Percentiles rank a stretch among this genome's conserved stretches.
phyloP scores from a whole-genome alignment of 2,113 vertebrate genomes.

The Meles meles region DNA sequence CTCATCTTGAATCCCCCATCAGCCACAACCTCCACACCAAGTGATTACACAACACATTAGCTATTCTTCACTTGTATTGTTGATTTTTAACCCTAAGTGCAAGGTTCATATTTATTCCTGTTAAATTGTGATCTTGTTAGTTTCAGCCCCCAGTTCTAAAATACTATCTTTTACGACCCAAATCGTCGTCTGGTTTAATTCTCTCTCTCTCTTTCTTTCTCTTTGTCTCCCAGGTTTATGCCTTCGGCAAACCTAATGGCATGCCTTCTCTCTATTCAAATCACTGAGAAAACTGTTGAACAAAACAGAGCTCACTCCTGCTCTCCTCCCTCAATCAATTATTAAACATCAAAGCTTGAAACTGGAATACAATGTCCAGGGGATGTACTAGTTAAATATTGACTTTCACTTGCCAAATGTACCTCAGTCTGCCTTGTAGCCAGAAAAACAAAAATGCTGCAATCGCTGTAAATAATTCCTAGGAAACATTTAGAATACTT shows the following conservation, averaged over 20 bases:
- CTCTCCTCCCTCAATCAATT: not conserved
- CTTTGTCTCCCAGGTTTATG: not conserved
- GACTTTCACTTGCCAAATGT: not conserved
- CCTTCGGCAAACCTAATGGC: not conserved
- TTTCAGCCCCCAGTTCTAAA: not conserved
- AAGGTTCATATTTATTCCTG: not conserved
- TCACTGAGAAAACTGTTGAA: not conserved
- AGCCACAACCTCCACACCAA: not conserved
- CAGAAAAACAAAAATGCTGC: not conserved
- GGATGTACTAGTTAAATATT: not conserved
- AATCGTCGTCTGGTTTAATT: not conserved
- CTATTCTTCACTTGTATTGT: not conserved
- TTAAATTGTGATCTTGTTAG: not conserved
- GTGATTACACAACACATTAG: not conserved
- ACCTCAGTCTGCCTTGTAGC: not conserved
- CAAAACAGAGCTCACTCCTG: not conserved
- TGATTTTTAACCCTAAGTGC: not conserved
- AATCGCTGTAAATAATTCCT: not conserved
- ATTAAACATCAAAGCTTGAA: constrained; percentile 4
- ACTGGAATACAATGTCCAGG: not conserved
- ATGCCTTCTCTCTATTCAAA: not conserved
- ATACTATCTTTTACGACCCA: not conserved
- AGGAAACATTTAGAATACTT: not conserved
- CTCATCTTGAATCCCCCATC: not conserved
- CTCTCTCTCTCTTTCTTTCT: not conserved